Conservation (phyloP, 2,888 invertebrate species). For the Polydrusus tereticollis region DNA sequence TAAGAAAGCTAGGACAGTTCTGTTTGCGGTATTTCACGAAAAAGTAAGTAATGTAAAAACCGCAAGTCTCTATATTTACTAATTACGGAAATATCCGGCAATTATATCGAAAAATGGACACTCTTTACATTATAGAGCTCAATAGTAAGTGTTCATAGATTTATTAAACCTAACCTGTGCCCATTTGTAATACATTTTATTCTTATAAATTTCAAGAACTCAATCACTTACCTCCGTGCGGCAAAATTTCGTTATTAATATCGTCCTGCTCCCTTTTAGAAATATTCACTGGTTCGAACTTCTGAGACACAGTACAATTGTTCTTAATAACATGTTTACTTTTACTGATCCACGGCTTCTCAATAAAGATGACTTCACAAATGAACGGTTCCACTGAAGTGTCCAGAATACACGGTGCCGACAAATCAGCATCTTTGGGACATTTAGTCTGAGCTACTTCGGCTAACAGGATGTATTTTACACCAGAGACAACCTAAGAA, state of each 20-base stretch:
- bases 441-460: slow-evolving; percentile 67
- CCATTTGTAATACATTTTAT: too few relatives aligned
- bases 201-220: too few relatives aligned
- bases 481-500: slow-evolving; percentile 73
- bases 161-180: too few relatives aligned
- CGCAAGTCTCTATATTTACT: too few relatives aligned
- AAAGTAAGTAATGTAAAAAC: too few relatives aligned
- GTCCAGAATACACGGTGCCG: slow-evolving; percentile 63
- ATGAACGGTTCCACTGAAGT: slow-evolving; percentile 53
- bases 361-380: slow-evolving; percentile 75
- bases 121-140: too few relatives aligned
- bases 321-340: slow-evolving; percentile 74
- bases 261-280: slow-evolving; percentile 53
- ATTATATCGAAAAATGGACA: too few relatives aligned
- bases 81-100: too few relatives aligned
- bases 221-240: slow-evolving; percentile 37
- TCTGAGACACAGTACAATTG: slow-evolving; percentile 75
- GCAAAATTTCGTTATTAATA: slow-evolving; percentile 61
- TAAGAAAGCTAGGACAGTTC: too few relatives aligned
- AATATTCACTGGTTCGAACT: slow-evolving; percentile 61
- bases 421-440: slow-evolving; percentile 58
- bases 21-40: too few relatives aligned
- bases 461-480: slow-evolving; percentile 71
- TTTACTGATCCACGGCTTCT: slow-evolving; percentile 77
- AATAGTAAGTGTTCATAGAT: too few relatives aligned